Percentiles rank a stretch among this genome's conserved stretches.
phyloP scores from a whole-genome alignment of 64 coral and sea anemone genomes.

The Orbicella faveolata region DNA sequence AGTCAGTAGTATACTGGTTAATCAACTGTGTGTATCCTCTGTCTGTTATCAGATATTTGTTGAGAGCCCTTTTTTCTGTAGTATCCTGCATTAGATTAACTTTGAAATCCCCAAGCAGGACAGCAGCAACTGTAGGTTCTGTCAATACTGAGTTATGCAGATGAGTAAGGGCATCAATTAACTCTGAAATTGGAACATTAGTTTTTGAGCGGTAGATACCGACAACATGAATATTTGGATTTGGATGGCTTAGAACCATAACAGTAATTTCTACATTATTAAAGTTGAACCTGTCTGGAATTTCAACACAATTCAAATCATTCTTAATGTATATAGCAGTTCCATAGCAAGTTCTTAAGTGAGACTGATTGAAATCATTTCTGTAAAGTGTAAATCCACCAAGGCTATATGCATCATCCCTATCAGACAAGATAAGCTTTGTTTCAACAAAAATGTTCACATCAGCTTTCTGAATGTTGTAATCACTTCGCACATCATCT shows the following conservation, averaged over 20 bases:
- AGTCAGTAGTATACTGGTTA: neutral
- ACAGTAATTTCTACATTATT: neutral
- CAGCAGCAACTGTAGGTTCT: neutral
- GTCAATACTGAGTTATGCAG: neutral
- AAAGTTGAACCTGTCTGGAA: neutral
- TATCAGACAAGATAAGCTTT: neutral
- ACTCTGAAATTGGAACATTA: neutral
- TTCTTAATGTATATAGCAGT: neutral
- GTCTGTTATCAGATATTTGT: neutral
- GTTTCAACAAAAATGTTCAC: neutral
- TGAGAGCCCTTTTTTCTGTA: neutral
- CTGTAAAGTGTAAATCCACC: neutral
- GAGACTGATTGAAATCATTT: conserved; percentile 6
- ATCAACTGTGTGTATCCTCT: neutral
- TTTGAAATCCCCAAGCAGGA: neutral
- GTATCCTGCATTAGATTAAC: neutral
- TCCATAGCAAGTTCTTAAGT: neutral
- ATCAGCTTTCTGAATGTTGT: conserved; percentile 1
- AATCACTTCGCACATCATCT: neutral
- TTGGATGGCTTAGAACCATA: neutral
- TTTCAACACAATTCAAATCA: neutral
- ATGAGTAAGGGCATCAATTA: neutral
- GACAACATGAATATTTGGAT: neutral
- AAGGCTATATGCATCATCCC: neutral
- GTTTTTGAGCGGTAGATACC: neutral